These are phyloP conservation scores for Cheumatopsyche charites DNA, from an alignment of 1,140 invertebrate species.

Conservation along the genomic window DNA sequence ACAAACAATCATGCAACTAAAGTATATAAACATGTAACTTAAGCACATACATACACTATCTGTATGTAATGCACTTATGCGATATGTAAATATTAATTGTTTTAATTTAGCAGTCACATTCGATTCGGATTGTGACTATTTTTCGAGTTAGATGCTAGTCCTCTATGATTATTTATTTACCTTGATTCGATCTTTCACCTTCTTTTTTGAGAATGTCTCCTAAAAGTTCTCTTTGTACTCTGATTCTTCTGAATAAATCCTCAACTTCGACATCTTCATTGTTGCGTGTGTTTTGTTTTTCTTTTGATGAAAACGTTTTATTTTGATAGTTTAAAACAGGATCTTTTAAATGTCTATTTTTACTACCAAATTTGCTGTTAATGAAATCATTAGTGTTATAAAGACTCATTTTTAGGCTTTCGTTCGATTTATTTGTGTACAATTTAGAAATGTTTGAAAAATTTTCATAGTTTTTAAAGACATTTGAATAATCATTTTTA, in stretches of 20 bases:
- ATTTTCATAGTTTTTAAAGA: not conserved
- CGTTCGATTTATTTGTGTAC: too few species aligned
- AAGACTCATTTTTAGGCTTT: not conserved
- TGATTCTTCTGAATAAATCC: slow-evolving; percentile 67
- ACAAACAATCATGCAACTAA: slow-evolving; percentile 7
- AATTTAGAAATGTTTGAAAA: too few species aligned
- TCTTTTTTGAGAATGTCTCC: slow-evolving; percentile 72
- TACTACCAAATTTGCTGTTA: not conserved
- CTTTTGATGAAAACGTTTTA: not conserved
- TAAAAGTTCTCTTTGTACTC: slow-evolving; percentile 71
- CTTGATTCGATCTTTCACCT: slow-evolving; percentile 61
- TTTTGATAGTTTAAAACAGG: not conserved
- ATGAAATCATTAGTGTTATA: not conserved
- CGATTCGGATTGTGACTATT: too few species aligned
- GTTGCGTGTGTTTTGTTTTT: not conserved
- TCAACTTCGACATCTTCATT: slow-evolving; percentile 65
- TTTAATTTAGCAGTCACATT: too few species aligned
- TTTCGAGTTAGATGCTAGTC: not conserved
- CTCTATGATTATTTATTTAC: slow-evolving; percentile 17
- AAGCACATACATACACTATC: not conserved
- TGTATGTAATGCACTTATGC: too few species aligned
- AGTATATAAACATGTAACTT: not conserved
- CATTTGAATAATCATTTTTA: not conserved
- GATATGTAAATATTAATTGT: too few species aligned
- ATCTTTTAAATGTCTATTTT: not conserved